Conservation (phyloP, 2,113 vertebrate genomes). For the Ammospiza nelsoni region DNA sequence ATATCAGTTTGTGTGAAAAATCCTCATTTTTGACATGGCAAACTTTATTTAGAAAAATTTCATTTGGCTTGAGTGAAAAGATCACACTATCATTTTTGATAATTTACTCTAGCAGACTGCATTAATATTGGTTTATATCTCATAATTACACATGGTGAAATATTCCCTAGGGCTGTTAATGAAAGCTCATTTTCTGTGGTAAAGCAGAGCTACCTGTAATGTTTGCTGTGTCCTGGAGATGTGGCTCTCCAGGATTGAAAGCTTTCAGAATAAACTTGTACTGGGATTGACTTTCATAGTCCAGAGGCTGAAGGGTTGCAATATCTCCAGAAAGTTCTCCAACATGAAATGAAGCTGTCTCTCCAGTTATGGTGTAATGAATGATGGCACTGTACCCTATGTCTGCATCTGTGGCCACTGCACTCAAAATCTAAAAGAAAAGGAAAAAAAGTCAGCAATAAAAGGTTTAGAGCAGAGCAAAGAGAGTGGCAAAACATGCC, state of each 20-base stretch:
- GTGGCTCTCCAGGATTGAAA: conserved; percentile 38
- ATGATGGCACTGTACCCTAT: conserved; percentile 56
- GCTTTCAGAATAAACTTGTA: conserved; percentile 45
- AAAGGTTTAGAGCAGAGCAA: not conserved
- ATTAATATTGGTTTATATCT: not conserved
- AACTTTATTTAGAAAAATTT: not conserved
- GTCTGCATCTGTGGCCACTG: conserved; percentile 54
- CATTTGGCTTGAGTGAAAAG: not conserved
- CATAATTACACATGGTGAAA: not conserved
- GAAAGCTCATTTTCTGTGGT: not conserved
- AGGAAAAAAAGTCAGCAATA: not conserved
- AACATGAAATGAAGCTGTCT: not conserved
- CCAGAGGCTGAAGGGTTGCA: conserved; percentile 43
- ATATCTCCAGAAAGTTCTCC: conserved; percentile 62
- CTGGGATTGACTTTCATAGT: conserved; percentile 44
- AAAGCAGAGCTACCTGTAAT: conserved; percentile 55
- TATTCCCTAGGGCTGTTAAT: not conserved
- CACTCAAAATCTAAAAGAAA: conserved; percentile 57
- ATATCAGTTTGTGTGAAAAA: not conserved
- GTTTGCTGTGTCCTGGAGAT: conserved; percentile 27
- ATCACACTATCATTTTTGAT: not conserved
- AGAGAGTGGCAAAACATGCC: not conserved
- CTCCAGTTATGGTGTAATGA: conserved; percentile 42
- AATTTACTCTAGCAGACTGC: not conserved
- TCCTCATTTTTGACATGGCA: not conserved